These are phyloP conservation scores for Lobophora halterata DNA, from an alignment of 2,888 invertebrate genomes.

Conservation along the genomic window DNA sequence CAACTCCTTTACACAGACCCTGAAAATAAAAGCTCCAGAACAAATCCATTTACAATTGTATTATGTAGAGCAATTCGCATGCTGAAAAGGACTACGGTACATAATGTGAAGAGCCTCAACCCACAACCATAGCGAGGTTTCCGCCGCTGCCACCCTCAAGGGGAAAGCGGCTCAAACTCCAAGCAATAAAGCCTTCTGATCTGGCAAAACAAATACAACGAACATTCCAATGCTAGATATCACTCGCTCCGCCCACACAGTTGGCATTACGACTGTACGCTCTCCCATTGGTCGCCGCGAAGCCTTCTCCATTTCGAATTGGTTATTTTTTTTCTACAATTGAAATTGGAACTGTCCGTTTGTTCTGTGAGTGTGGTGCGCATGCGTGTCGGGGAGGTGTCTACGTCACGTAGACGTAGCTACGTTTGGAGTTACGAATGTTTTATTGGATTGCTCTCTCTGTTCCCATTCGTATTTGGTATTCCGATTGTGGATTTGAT, in stretches of 20 bases:
- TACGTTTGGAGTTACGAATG: conserved; percentile 72
- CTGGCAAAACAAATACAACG: conserved; percentile 79
- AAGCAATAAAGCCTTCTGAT: conserved; percentile 77
- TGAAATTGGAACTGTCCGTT: conserved; percentile 77
- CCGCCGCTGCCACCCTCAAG: conserved; percentile 69
- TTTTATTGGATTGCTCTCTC: conserved; percentile 76
- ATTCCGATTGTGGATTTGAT: conserved; percentile 68
- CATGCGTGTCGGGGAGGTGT: conserved; percentile 73
- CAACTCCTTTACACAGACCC: neutral
- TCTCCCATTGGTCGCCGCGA: conserved; percentile 75
- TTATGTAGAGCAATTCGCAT: conserved; percentile 49
- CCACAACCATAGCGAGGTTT: conserved; percentile 72
- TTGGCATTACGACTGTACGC: conserved; percentile 79
- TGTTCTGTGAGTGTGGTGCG: conserved; percentile 63
- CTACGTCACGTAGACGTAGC: conserved; percentile 77
- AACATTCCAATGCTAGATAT: conserved; percentile 82
- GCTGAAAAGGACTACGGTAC: conserved; percentile 57
- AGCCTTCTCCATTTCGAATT: conserved; percentile 79
- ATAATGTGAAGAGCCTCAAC: conserved; percentile 71
- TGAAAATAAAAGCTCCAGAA: conserved; percentile 16
- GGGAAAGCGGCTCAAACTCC: conserved; percentile 77
- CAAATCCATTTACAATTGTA: conserved; percentile 32
- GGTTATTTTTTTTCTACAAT: conserved; percentile 80
- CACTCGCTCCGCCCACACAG: conserved; percentile 79
- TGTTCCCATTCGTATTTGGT: conserved; percentile 71